These are phyloP conservation scores for Periplaneta americana DNA, from an alignment of 1,140 invertebrate genomes.

Conservation along the genomic window DNA sequence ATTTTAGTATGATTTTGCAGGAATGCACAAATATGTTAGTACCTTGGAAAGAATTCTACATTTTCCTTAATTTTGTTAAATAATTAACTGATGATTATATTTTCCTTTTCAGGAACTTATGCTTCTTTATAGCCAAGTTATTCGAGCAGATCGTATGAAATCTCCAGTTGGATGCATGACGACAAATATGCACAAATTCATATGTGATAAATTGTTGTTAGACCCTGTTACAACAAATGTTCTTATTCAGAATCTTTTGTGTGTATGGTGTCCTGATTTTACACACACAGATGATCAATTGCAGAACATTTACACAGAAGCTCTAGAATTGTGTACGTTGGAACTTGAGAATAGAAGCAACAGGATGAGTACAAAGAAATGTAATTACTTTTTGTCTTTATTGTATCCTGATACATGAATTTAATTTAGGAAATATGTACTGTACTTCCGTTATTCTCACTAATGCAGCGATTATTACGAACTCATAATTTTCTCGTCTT, in stretches of 20 bases:
- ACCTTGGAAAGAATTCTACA: too few species aligned
- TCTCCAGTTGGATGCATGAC: neutral
- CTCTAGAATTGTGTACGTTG: neutral
- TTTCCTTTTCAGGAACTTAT: neutral
- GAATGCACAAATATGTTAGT: too few species aligned
- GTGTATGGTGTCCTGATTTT: slow-evolving; percentile 1
- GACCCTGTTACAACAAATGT: neutral
- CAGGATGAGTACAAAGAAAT: neutral
- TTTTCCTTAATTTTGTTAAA: too few species aligned
- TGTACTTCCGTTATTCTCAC: too few species aligned
- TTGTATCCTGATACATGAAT: too few species aligned
- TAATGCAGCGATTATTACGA: too few species aligned
- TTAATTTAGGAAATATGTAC: too few species aligned
- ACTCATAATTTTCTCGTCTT: too few species aligned
- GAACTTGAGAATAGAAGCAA: neutral
- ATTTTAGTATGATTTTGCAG: too few species aligned
- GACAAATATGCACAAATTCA: neutral
- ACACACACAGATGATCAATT: neutral
- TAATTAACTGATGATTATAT: neutral
- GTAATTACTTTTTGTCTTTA: neutral
- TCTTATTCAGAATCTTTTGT: neutral
- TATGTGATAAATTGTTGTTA: neutral
- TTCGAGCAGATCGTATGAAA: neutral
- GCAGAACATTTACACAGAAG: slow-evolving; percentile 3
- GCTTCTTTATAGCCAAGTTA: neutral